phyloP scores from a whole-genome alignment of 2,113 vertebrate genomes.

The Varanus komodoensis region DNA sequence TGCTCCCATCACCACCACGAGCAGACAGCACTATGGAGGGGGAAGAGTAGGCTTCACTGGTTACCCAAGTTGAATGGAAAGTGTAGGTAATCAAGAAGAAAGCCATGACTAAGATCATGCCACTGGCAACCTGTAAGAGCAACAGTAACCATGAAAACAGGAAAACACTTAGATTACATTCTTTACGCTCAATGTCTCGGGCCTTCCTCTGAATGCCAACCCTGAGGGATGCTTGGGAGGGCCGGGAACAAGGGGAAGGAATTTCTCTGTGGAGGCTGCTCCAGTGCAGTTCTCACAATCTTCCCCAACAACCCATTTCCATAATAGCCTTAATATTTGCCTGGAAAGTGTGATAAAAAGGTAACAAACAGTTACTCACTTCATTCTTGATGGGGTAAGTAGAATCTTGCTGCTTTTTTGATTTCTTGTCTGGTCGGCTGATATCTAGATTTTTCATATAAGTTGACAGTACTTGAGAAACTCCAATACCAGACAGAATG shows the following conservation, averaged over 20 bases:
- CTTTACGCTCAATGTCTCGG: no score
- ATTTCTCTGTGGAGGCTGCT: not conserved
- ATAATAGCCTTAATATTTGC: not conserved
- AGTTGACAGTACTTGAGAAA: constrained; percentile 96
- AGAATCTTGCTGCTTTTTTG: constrained; percentile 95
- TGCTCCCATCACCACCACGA: constrained; percentile 93
- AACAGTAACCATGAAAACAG: not conserved
- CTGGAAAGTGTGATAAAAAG: not conserved
- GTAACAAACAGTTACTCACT: constrained; percentile 66
- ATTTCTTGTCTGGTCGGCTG: constrained; percentile 94
- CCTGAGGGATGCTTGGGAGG: no score
- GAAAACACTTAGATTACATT: not conserved
- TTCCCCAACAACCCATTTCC: not conserved
- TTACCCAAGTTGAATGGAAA: constrained; percentile 99
- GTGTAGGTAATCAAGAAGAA: constrained; percentile 99
- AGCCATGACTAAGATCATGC: constrained; percentile 98
- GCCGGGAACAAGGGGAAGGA: no score
- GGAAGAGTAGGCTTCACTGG: constrained; percentile 97
- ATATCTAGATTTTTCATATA: constrained; percentile 99
- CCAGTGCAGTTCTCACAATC: not conserved
- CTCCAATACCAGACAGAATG: constrained; percentile 96
- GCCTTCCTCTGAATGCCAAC: no score
- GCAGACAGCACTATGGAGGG: constrained; percentile 97
- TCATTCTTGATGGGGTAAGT: constrained; percentile 99
- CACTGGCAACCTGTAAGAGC: constrained; percentile 90